Percentiles rank a stretch among this genome's conserved stretches.
phyloP scores from a whole-genome alignment of 2,113 vertebrate genomes.

The Aptenodytes patagonicus region DNA sequence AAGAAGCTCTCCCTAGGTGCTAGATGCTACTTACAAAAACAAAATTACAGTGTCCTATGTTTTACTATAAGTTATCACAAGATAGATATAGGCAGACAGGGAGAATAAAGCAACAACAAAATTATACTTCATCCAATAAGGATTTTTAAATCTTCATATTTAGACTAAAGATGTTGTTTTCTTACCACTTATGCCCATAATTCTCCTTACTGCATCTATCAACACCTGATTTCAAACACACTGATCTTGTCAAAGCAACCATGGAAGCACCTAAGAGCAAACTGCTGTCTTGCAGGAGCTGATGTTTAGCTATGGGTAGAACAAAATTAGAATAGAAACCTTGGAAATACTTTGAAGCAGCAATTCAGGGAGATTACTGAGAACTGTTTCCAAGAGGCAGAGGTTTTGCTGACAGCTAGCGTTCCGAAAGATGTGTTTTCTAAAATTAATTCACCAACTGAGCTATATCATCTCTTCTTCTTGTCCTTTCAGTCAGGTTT shows the following conservation, averaged over 20 bases:
- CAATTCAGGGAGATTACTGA: neutral
- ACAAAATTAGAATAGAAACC: neutral
- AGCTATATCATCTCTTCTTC: neutral
- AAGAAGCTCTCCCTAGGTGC: neutral
- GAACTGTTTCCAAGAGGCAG: neutral
- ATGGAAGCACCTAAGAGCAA: neutral
- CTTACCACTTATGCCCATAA: neutral
- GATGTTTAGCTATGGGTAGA: neutral
- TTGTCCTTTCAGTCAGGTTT: neutral
- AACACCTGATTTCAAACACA: neutral
- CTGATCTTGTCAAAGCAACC: neutral
- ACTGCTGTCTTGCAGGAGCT: neutral
- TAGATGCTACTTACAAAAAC: neutral
- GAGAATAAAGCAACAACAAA: neutral
- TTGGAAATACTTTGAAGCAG: neutral
- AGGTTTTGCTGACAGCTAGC: neutral
- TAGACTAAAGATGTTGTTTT: neutral
- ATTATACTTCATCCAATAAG: neutral
- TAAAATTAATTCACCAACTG: neutral
- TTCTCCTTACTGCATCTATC: neutral
- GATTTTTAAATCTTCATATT: neutral
- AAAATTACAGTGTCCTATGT: neutral
- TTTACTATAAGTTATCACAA: neutral
- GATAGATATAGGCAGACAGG: neutral
- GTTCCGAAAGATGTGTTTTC: neutral